Evolutionary conservation across 2,797 vertebrate species (phyloP), one percentile per base, ranked within the genome.

Genomic region (Myoxocephalus aenaeus): DNA sequence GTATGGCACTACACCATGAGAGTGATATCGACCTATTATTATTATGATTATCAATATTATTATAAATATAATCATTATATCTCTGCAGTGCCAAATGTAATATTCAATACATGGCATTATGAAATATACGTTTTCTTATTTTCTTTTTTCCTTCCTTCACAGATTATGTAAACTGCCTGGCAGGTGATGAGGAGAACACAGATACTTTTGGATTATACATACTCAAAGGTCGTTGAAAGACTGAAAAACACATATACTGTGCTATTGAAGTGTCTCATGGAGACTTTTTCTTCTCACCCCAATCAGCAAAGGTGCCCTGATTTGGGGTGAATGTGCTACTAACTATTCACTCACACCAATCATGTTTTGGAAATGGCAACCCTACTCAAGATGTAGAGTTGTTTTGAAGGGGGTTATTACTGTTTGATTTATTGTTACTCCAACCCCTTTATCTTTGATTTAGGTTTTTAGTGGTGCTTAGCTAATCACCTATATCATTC

Each of bases 181-280:
- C n/a, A n/a, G n/a, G n/a, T n/a, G n/a, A n/a, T n/a, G n/a, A n/a
- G n/a, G n/a, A n/a, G n/a, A n/a, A n/a, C n/a, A n/a, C n/a, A n/a
- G n/a, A n/a, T 76, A 27, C 25, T 10, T 63, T 81, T 81, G 85
- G 83, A 69, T 7, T n/a, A 20, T 2, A 10, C 25, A 1, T 27
- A n/a, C n/a, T n/a, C n/a, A 32, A 32, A 32, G 32, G 9, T 68
- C 4, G 2, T 1, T n/a, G 2, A 67, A 22, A 63, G 25, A 61
- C 0, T 79, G 29, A 1, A 4, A 51, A 65, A 4, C 3, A 4
- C 7, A 0, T 50, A 62, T 10, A 3, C 1, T 8, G 8, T 46
- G 3, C 0, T 17, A 7, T 12, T 79, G 27, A 40, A 3, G 2
- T 76, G 69, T 77, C 0, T 67, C 36, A 0, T 2, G 5, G 7